Conservation (phyloP, 1,140 invertebrate species). For the Ips typographus region DNA sequence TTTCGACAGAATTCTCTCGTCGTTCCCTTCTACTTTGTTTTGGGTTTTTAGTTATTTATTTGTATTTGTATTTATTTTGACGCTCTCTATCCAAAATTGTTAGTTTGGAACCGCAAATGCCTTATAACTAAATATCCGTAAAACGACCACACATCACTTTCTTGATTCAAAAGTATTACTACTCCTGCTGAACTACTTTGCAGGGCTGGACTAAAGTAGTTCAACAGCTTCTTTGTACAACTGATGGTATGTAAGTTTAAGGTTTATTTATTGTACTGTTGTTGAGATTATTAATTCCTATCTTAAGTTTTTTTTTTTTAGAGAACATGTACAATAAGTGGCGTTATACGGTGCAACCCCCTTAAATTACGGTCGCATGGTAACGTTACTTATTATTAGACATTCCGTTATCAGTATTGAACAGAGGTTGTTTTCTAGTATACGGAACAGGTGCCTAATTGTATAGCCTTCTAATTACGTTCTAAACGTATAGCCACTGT, state of each 20-base stretch:
- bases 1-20: slow-evolving; percentile 43
- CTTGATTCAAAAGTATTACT: slow-evolving; percentile 28
- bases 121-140: slow-evolving; percentile 10
- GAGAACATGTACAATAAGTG: too few relatives aligned
- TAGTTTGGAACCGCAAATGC: slow-evolving; percentile 11
- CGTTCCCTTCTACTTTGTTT: too few relatives aligned
- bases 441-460: slow-evolving; percentile 32
- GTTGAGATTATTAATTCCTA: slow-evolving; percentile 40
- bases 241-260: slow-evolving; percentile 38
- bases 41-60: too few relatives aligned
- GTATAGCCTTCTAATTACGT: too few relatives aligned
- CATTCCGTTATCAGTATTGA: slow-evolving; percentile 49
- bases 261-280: slow-evolving; percentile 34
- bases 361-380: too few relatives aligned
- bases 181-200: slow-evolving; percentile 32
- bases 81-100: too few relatives aligned
- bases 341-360: too few relatives aligned
- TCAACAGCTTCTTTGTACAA: slow-evolving; percentile 35
- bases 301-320: too few relatives aligned
- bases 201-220: slow-evolving; percentile 33
- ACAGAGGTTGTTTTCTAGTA: slow-evolving; percentile 34
- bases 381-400: slow-evolving; percentile 13
- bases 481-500: too few relatives aligned
- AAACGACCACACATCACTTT: slow-evolving; percentile 6
- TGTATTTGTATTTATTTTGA: too few relatives aligned